Evolutionary conservation across 2,797 vertebrate species (phyloP).

Genomic region (Chloroceryle inda): DNA sequence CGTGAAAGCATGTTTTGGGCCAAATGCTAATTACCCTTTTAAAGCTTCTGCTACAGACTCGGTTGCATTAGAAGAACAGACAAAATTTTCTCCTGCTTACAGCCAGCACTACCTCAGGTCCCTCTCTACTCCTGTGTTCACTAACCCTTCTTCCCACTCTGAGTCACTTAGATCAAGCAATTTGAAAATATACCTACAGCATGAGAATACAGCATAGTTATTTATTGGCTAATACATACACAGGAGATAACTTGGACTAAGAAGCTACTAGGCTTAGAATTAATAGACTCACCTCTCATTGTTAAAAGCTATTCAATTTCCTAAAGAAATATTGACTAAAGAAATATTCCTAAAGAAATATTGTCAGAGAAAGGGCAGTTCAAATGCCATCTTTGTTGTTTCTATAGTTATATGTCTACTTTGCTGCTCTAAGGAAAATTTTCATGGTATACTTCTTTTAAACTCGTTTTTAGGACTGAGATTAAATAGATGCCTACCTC

Average conservation of each 20-base stretch:
- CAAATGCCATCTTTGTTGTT: neutral
- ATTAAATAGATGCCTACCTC: neutral
- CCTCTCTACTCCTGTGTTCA: neutral
- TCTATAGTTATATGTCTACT: neutral
- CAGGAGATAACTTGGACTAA: neutral
- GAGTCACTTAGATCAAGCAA: neutral
- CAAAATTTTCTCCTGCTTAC: neutral
- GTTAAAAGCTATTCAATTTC: neutral
- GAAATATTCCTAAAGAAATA: neutral
- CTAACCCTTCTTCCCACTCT: neutral
- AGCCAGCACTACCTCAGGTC: neutral
- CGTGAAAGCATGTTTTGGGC: neutral
- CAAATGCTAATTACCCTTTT: neutral
- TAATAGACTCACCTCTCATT: neutral
- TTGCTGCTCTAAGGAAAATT: neutral
- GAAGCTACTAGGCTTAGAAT: neutral
- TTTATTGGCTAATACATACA: neutral
- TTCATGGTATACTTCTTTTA: neutral
- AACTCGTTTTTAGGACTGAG: neutral
- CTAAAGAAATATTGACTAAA: neutral
- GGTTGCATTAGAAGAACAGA: neutral
- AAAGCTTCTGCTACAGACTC: neutral
- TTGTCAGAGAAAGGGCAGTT: neutral
- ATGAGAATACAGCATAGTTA: neutral
- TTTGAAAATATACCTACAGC: accelerated